Evolutionary conservation across 2,797 vertebrate genomes (phyloP), one percentile per base, ranked within the genome.

Genomic region (Thalassophryne amazonica): DNA sequence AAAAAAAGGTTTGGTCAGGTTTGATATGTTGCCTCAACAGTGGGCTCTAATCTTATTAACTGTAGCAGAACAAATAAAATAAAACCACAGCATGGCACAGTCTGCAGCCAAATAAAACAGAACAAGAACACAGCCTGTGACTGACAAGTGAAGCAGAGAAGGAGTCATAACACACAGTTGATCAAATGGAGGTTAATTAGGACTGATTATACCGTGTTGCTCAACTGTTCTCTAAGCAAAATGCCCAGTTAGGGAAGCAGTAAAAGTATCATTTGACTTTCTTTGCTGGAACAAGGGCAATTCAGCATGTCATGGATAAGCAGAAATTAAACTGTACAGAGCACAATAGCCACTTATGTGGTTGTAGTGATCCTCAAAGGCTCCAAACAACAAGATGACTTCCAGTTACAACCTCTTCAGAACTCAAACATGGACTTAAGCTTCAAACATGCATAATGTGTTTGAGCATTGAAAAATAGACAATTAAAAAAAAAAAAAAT

Each of bases 41-140:
- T 60, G 65, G 54, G 56, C 32, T 60, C 42, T 76, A 78, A 85
- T 83, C 75, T 42, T 69, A 67, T 83, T 79, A 78, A 41, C 49
- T 56, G 51, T 14, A 49, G 53, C 32, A 54, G 41, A 36, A 14
- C 14, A 20, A 25, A 22, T n/a, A n/a, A 33, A 48, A 22, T 11
- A 37, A 51, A 55, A 18, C 38, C 20, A 37, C 24, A 9, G 19
- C 6, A 7, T 11, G 12, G 31, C 24, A 43, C n/a, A 2, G 7
- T 24, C 22, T 43, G 17, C 27, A 9, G 53, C 6, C 15, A 58
- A 37, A 50, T 36, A 32, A 65, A 64, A 43, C 29, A n/a, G 52
- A 13, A 17, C 29, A 41, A 50, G 27, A 58, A 27, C 30, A 10
- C 21, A 21, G 41, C 30, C 21, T 10, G 10, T 37, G 37, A 61